A percentile compares a stretch with the other conserved stretches of the same genome.
These are phyloP conservation scores for Atta cephalotes DNA, from an alignment of 1,140 invertebrate genomes.

Conservation along the genomic window DNA sequence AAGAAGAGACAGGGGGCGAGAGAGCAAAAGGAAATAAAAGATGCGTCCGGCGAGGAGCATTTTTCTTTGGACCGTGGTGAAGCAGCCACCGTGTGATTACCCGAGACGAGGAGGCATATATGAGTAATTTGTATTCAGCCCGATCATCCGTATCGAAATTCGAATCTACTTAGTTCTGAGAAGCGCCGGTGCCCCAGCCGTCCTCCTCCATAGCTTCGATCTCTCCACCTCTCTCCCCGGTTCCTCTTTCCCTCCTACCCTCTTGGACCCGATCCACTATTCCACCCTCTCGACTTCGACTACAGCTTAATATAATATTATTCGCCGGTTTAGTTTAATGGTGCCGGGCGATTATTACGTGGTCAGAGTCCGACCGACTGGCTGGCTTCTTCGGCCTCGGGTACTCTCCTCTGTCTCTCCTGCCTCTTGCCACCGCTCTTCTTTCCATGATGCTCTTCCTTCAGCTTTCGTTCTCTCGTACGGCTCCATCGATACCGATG, in stretches of 20 bases:
- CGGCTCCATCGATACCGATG: not conserved
- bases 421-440: conserved; percentile 58
- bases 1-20: conserved; percentile 52
- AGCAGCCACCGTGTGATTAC: conserved; percentile 86
- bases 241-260: conserved; percentile 54
- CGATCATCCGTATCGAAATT: conserved; percentile 87
- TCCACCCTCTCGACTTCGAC: conserved; percentile 73
- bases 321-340: conserved; percentile 87
- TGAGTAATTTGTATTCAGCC: conserved; percentile 87
- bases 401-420: conserved; percentile 71
- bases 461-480: conserved; percentile 22
- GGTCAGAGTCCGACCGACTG: conserved; percentile 76
- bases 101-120: conserved; percentile 83
- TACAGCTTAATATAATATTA: conserved; percentile 86
- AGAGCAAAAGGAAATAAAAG: conserved; percentile 73
- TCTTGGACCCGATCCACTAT: conserved; percentile 70
- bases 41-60: conserved; percentile 74
- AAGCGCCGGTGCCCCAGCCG: conserved; percentile 77
- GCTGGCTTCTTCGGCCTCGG: conserved; percentile 76
- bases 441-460: conserved; percentile 45
- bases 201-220: conserved; percentile 71
- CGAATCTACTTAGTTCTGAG: conserved; percentile 87
- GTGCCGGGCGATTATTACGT: conserved; percentile 86
- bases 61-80: conserved; percentile 82
- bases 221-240: conserved; percentile 63